Evolutionary conservation across 35 echinoderm and acorn worm genomes (phyloP), one percentile per base, ranked within the genome.

Genomic region (Patiria miniata): DNA sequence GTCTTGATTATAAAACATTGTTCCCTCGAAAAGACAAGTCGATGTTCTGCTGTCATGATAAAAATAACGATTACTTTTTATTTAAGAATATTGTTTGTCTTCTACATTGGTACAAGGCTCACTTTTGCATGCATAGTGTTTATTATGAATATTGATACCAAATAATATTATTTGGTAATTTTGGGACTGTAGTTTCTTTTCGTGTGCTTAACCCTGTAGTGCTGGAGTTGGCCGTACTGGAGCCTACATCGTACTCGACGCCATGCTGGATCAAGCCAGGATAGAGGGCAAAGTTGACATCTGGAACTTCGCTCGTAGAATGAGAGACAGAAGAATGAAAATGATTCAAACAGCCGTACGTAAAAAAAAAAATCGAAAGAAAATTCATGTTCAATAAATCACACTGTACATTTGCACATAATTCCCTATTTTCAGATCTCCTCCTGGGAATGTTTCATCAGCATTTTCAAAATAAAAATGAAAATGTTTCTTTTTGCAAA

Each of bases 191-290:
- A 6, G 22, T 69, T 69, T 29, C 34, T 69, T 69, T 29, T 36
- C 17, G 30, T 80, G 18, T 42, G 79, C 17, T 68, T 5, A 17
- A 18, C 39, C 4, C n/a, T 23, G 18, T 51, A 95, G 93, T 84
- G 93, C 93, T 61, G 93, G 93, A 17, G 93, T 91, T 39, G 93
- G 93, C 10, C 83, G 93, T 15, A 95, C 93, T 2, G 93, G 93
- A 37, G 91, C 93, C 3, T 91, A 87, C 42, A 87, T 95, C 52
- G 82, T 89, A 8, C 55, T 95, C 0, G 93, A 95, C 47, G 79
- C 93, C 59, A 95, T 95, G 93, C 55, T 91, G 65, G 89, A 95
- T 40, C 86, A 87, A 85, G 79, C 83, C 0, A 80, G 28, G 9
- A 68, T 78, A 6, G 89, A 87, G 73, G 61, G 83, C n/a, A 86